Evolutionary conservation across 2,797 vertebrate genomes (phyloP).

Genomic region (Rhodeus uyekii): DNA sequence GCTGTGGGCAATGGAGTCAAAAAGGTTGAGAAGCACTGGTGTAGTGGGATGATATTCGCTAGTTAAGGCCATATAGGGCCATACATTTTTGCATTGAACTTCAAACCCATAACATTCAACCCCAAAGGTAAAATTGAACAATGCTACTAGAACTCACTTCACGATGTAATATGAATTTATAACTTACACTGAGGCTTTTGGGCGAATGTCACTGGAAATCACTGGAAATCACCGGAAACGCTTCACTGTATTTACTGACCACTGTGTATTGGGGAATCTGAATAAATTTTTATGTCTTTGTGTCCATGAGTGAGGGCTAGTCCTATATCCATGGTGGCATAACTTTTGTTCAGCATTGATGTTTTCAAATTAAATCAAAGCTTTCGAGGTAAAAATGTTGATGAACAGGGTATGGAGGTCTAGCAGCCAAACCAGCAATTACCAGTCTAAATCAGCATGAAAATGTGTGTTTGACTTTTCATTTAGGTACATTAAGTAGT

Average conservation of each 20-base stretch:
- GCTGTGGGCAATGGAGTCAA: neutral
- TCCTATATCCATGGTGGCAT: neutral
- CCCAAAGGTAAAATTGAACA: neutral
- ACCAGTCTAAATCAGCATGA: neutral
- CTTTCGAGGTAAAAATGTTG: neutral
- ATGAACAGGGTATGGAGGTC: neutral
- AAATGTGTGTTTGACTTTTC: neutral
- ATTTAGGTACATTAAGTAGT: neutral
- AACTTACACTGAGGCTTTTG: neutral
- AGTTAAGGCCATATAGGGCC: neutral
- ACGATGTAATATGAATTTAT: neutral
- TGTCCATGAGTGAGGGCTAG: no score
- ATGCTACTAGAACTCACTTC: neutral
- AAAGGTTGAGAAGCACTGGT: neutral
- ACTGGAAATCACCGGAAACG: neutral
- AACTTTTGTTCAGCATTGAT: neutral
- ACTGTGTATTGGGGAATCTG: no score
- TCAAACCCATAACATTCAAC: neutral
- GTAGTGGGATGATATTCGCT: neutral
- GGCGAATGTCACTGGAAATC: neutral
- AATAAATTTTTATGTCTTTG: no score
- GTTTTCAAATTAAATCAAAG: neutral
- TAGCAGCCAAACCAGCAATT: neutral
- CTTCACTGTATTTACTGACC: neutral
- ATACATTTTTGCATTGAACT: neutral